These are phyloP conservation scores for Pseudomyrmex sp. DNA, from an alignment of 1,140 invertebrate genomes.

Conservation along the genomic window DNA sequence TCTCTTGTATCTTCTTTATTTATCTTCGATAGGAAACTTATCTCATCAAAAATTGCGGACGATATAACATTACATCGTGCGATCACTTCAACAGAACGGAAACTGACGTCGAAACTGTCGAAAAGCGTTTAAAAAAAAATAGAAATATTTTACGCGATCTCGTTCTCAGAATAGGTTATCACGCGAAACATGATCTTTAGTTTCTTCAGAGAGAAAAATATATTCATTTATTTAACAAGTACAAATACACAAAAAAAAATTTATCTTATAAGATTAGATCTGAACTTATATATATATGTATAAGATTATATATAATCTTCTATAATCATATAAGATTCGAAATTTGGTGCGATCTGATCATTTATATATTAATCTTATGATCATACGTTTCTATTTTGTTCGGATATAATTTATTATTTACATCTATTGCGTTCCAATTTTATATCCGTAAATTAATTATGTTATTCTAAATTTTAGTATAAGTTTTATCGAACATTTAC, in stretches of 20 bases:
- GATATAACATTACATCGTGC: not conserved
- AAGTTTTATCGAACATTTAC: too few species aligned
- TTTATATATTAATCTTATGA: too few species aligned
- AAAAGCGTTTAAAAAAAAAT: not conserved
- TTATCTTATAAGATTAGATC: not conserved
- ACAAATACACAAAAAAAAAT: not conserved
- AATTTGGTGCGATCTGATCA: too few species aligned
- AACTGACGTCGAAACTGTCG: not conserved
- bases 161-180: not conserved
- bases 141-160: not conserved
- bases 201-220: not conserved
- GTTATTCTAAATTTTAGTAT: too few species aligned
- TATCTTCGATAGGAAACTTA: constrained; percentile 45
- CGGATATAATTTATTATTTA: too few species aligned
- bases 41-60: constrained; percentile 30
- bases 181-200: not conserved
- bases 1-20: constrained; percentile 26
- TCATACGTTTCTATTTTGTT: too few species aligned
- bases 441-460: too few species aligned
- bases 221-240: not conserved
- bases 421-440: too few species aligned
- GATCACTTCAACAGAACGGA: not conserved
- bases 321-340: too few species aligned
- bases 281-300: too few species aligned
- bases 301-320: too few species aligned